Base-by-base conservation (phyloP, 2,113 vertebrate species). In the Sminthopsis crassicaudata region DNA sequence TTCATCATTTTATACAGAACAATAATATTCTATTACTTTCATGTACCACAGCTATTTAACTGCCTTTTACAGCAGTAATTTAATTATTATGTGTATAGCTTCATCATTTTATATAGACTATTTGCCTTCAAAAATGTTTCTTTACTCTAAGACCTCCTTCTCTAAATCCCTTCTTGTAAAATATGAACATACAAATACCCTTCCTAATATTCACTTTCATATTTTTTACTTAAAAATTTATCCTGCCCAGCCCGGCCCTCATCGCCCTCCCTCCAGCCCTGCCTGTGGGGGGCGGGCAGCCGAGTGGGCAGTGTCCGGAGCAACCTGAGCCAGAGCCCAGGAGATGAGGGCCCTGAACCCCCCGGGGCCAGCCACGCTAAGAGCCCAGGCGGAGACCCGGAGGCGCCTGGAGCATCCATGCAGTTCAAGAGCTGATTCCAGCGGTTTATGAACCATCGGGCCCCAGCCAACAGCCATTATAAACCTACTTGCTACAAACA, bases 361-460 rank as follows among this genome's bases (percentile, higher is more conserved):
- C 97, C 93, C 97, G 97, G 96, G 97, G 98, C 97, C 97, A 95
- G 96, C 96, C 96, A 60, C 97, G 95, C 42, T 97, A 92, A 96
- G 96, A 51, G 95, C 97, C 57, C 76, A 98, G 95, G 96, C 94
- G 89, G 97, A 97, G 97, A 96, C 96, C 92, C 92, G 55, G 93
- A 94, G 96, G 96, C 96, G 93, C 96, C 96, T 90, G 93, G 96
- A 96, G 97, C 97, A 98, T 98, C 98, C 97, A 98, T 98, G 98
- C 97, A 97, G 98, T 98, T 98, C 97, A 97, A 96, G 97, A 98
- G 97, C 93, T 97, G 97, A 92, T 98, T 98, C 97, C 96, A 98
- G 97, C 98, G 98, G 98, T 98, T n/a, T n/a, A n/a, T n/a, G n/a
- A n/a, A n/a, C n/a, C n/a, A n/a, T n/a, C n/a, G n/a, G n/a, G n/a